Base-by-base conservation (phyloP, 2,888 invertebrate species). In the Gastrophysa polygoni region DNA sequence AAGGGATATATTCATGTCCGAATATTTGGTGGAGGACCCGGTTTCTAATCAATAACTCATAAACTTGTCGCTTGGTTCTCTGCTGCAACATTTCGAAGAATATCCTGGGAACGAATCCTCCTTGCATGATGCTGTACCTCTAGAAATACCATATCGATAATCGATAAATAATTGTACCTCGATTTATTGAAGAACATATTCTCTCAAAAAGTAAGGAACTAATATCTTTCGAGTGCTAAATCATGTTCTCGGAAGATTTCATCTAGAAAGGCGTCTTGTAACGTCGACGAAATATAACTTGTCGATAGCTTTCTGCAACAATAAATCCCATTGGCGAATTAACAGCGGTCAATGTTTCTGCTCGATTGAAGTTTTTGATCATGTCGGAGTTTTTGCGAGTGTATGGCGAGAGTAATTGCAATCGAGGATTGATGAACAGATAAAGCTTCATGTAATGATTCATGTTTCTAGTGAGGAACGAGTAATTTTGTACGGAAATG, bases 201-300 rank as follows among this genome's bases (percentile, higher is more conserved):
- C 8, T 28, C 5, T 28, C 8, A 8, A 28, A 28, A 28, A 28
- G 28, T 4, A 28, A 28, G 28, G 28, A 28, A 28, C 28, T 28
- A 28, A 28, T 28, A 28, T 28, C 28, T 28, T 28, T n/a, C 28
- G 8, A 28, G 28, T 28, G 28, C 28, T 28, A 28, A 28, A 28
- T 28, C 28, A 28, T 28, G 28, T 28, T 28, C 8, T 28, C 28
- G 4, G 28, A 28, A 28, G 68, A 68, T 68, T 58, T 44, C 66
- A 68, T 68, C 68, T 57, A 63, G 34, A 66, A 63, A 61, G 59
- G 63, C 48, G 44, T 49, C 28, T 50, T 29, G 50, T 38, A 55
- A 55, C 55, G 34, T 48, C 38, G 48, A 28, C 44, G 47, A 59
- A 59, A 51, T 59, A 46, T 59, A 29, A 44, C 44, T 44, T 38